Base-by-base conservation (phyloP, 37 sponge, comb jelly and placozoan species). In the Mnemiopsis leidyi region DNA sequence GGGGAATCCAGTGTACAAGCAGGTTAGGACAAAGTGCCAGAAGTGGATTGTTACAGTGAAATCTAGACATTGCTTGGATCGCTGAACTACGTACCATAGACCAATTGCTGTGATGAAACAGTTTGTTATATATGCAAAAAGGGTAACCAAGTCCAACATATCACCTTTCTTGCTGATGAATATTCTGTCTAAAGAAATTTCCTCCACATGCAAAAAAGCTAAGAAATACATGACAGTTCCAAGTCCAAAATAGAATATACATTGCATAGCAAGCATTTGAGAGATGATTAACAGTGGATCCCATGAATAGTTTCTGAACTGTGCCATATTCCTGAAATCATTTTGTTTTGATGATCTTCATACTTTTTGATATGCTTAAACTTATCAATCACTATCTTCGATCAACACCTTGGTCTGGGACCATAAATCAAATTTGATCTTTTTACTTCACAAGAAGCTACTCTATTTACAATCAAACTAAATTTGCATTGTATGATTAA, bases 81-180 rank as follows among this genome's bases (percentile, higher is more conserved):
- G 90, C 48, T 85, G 90, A 3, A 85, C 90, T 39, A 85, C 25
- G 35, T 85, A 85, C 90, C 90, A 85, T 2, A 85, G 5, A 85
- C 61, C 90, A 26, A 85, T 25, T 28, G 90, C 90, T 32, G 90
- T 85, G 33, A 85, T 40, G 61, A 85, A 85, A 85, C 90, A 85
- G 90, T 85, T 85, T 85, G 90, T 32, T 28, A 85, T 39, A 40
- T 85, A 85, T 39, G 90, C 90, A 85, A 85, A 85, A 25, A 32
- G 35, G 25, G 90, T 85, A 1, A 33, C 90, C 33, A 33, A 7
- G 39, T 85, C 90, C 36, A 85, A 26, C 26, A 40, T 25, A 18
- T 85, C 90, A 38, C n/a, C 61, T 9, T 85, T 85, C 7, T 38
- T 85, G 39, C 90, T 85, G 90, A 85, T 85, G 90, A 85, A 85